These are phyloP conservation scores for Agrochola circellaris DNA, from an alignment of 2,888 invertebrate genomes.

Conservation along the genomic window DNA sequence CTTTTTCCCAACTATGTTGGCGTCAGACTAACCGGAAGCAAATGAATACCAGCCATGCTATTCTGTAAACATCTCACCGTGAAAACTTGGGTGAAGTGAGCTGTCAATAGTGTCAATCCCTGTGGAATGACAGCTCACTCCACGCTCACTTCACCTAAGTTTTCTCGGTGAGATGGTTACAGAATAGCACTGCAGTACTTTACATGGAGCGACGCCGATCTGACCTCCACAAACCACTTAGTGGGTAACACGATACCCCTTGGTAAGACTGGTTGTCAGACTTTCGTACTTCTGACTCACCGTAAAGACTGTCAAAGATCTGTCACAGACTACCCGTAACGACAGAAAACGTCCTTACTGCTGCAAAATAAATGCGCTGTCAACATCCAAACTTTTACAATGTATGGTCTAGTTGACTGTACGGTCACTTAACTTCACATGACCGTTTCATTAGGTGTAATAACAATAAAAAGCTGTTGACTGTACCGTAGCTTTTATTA, in stretches of 20 bases:
- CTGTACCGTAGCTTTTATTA: background rate
- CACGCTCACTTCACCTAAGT: too few relatives aligned
- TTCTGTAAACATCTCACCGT: too few relatives aligned
- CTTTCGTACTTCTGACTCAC: background rate
- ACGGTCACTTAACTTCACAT: background rate
- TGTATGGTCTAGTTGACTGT: background rate
- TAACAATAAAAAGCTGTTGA: conserved; percentile 25
- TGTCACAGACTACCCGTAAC: background rate
- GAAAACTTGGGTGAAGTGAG: too few relatives aligned
- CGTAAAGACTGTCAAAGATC: too few relatives aligned
- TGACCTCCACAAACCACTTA: background rate
- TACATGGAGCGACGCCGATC: background rate
- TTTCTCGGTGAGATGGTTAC: too few relatives aligned
- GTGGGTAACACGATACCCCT: background rate
- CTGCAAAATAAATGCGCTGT: background rate
- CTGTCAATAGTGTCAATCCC: too few relatives aligned
- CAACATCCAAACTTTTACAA: background rate
- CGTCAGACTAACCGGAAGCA: background rate
- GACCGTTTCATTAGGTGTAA: conserved; percentile 14
- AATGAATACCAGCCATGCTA: background rate
- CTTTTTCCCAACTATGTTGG: background rate
- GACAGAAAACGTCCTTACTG: background rate
- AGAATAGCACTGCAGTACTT: too few relatives aligned
- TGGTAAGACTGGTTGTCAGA: background rate
- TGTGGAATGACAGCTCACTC: too few relatives aligned